These are phyloP conservation scores for Tubulanus polymorphus DNA, from an alignment of 2,888 invertebrate genomes.

Conservation along the genomic window DNA sequence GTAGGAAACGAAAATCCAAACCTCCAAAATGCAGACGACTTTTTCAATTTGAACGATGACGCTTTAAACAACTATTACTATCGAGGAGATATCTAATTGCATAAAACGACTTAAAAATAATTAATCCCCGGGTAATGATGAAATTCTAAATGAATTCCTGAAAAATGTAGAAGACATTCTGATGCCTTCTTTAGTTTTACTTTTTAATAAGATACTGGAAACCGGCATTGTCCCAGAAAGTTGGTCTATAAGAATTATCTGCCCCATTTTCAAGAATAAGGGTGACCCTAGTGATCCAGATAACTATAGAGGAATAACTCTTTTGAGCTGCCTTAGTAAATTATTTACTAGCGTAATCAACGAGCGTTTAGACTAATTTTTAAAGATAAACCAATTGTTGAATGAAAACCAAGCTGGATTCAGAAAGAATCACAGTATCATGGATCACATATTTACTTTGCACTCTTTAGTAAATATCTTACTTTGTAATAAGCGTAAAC, in stretches of 20 bases:
- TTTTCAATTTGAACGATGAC: neutral
- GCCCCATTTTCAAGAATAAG: neutral
- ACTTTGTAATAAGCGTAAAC: neutral
- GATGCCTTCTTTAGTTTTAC: neutral
- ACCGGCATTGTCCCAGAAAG: neutral
- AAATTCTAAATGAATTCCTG: neutral
- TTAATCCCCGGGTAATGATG: neutral
- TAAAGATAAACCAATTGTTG: neutral
- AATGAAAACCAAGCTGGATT: conserved; percentile 6
- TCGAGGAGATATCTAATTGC: neutral
- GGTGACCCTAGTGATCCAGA: neutral
- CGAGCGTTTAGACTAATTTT: neutral
- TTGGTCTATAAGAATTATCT: neutral
- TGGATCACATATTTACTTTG: conserved; percentile 2
- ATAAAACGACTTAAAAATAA: neutral
- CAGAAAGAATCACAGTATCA: neutral
- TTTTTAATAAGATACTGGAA: neutral
- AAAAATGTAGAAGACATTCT: neutral
- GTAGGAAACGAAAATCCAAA: neutral
- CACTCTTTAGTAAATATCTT: neutral
- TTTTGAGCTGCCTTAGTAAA: conserved; percentile 4
- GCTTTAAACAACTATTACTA: neutral
- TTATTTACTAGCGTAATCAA: conserved; percentile 1
- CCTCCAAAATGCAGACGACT: neutral
- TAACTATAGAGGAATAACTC: conserved; percentile 4